Percentiles rank a stretch among this genome's conserved stretches.
phyloP scores from a whole-genome alignment of 2,797 vertebrate genomes.

The Notoglanidium macrostoma region DNA sequence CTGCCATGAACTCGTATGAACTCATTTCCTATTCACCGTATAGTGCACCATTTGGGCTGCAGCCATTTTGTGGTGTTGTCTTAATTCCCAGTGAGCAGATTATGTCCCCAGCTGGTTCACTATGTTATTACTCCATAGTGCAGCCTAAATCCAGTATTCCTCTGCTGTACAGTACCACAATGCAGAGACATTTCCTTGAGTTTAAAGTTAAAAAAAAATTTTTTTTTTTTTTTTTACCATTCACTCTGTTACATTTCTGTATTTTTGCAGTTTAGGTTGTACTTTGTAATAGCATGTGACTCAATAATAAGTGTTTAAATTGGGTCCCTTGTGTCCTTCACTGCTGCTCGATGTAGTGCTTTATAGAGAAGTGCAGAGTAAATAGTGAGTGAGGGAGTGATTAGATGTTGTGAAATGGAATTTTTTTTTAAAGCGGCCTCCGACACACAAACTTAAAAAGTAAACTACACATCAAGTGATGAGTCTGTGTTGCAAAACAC shows the following conservation, averaged over 20 bases:
- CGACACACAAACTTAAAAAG: not conserved
- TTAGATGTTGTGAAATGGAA: not conserved
- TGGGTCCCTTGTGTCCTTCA: too few relatives aligned
- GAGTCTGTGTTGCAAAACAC: not conserved
- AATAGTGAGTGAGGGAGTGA: not conserved
- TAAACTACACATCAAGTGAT: not conserved
- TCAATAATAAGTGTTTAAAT: not conserved
- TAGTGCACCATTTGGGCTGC: not conserved
- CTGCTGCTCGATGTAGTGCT: not conserved
- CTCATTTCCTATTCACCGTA: not conserved
- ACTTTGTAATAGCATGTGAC: not conserved
- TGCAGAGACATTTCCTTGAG: not conserved
- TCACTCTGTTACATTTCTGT: not conserved
- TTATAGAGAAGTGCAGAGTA: not conserved
- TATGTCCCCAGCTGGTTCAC: not conserved
- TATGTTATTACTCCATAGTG: not conserved
- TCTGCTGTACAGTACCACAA: not conserved
- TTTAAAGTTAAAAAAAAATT: not conserved
- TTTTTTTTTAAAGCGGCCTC: not conserved
- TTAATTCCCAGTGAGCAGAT: not conserved
- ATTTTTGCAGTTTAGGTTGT: not conserved
- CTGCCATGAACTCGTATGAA: not conserved
- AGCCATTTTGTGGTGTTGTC: not conserved
- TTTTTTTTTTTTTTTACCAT: not conserved
- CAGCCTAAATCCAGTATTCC: not conserved